Conservation (phyloP, 1,140 invertebrate genomes). For the Conus ventricosus region DNA sequence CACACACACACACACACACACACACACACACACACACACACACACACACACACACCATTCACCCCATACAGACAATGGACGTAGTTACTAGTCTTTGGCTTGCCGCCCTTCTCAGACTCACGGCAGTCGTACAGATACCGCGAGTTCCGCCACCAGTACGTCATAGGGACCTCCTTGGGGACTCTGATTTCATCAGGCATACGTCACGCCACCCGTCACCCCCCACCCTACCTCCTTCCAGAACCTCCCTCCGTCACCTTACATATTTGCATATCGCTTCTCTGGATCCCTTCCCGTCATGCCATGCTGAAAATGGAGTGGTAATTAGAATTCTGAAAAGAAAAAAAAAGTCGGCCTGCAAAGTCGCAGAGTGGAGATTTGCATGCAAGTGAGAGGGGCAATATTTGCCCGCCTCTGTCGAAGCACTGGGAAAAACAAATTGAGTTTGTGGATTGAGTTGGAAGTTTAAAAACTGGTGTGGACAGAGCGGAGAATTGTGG, state of each 20-base stretch:
- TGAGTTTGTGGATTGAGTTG: slow-evolving; percentile 16
- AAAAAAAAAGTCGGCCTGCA: background rate
- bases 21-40: too few relatives aligned
- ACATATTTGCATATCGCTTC: slow-evolving; percentile 30
- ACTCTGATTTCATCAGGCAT: slow-evolving; percentile 8
- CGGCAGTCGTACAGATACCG: too few relatives aligned
- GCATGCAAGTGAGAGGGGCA: slow-evolving; percentile 11
- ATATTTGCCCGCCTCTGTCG: slow-evolving; percentile 28
- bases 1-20: too few relatives aligned
- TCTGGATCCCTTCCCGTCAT: background rate
- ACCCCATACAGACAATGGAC: too few relatives aligned
- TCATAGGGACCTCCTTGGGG: background rate
- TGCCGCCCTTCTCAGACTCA: too few relatives aligned
- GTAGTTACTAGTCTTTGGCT: too few relatives aligned
- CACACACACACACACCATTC: too few relatives aligned
- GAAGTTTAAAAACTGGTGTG: background rate
- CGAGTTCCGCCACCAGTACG: too few relatives aligned
- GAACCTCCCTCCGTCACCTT: background rate
- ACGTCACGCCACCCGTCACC: background rate
- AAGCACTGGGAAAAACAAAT: slow-evolving; percentile 1
- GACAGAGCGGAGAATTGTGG: background rate
- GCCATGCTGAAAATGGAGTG: slow-evolving; percentile 28
- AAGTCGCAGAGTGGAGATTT: background rate
- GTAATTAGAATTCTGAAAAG: slow-evolving; percentile 31
- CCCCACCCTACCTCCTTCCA: background rate